These are phyloP conservation scores for Catharus ustulatus DNA, from an alignment of 2,797 vertebrate species.

Conservation along the genomic window DNA sequence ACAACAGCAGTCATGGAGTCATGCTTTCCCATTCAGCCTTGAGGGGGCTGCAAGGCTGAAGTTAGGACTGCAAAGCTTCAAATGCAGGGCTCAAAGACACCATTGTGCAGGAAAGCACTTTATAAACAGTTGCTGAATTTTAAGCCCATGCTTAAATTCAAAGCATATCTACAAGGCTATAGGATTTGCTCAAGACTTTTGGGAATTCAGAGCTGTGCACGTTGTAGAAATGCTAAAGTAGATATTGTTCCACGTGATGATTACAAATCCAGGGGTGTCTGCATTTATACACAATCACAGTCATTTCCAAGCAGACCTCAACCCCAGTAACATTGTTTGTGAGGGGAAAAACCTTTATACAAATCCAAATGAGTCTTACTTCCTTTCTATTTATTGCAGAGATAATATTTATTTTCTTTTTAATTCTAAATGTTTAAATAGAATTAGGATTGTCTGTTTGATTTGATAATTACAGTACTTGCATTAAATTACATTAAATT, in stretches of 20 bases:
- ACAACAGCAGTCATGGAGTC: rapidly evolving
- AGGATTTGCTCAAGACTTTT: not conserved
- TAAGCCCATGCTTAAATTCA: not conserved
- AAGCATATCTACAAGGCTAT: not conserved
- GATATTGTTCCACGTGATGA: not conserved
- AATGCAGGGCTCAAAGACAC: not conserved
- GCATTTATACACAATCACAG: not conserved
- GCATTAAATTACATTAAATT: not conserved
- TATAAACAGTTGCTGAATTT: not conserved
- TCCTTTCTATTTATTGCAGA: not conserved
- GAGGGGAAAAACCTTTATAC: not conserved
- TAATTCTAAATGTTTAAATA: not conserved
- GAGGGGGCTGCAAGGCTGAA: not conserved
- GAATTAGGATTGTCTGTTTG: not conserved
- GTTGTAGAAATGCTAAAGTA: not conserved
- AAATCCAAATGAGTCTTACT: not conserved
- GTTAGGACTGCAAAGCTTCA: not conserved
- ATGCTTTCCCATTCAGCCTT: not conserved
- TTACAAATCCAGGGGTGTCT: not conserved
- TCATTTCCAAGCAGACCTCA: not conserved
- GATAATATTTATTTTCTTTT: not conserved
- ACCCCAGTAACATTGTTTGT: rapidly evolving
- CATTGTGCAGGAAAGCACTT: not conserved
- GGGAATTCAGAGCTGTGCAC: not conserved
- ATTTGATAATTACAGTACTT: not conserved